Evolutionary conservation across 2,797 vertebrate species (phyloP), one percentile per base, ranked within the genome.

Genomic region (Phrynocephalus vlangalii): DNA sequence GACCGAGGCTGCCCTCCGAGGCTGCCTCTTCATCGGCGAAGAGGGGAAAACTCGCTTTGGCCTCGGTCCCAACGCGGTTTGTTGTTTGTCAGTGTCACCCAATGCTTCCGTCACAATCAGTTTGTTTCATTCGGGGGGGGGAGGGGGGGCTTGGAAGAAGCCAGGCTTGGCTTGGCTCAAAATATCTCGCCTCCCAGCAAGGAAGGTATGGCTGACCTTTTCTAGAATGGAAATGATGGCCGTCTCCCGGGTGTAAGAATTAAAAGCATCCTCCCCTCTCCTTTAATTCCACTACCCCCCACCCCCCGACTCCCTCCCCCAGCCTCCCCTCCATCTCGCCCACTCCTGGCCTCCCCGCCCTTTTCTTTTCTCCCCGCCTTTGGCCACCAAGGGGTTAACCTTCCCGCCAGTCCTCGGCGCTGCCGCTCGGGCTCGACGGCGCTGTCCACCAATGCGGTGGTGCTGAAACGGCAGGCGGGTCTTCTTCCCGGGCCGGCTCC

Each of bases 361-460:
- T 67, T 20, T 22, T 7, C 16, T 56, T 8, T 1, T 6, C 22
- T 1, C 18, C 24, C 52, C 38, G 0, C 26, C 72, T 20, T 0
- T 0, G n/a, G 6, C 5, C 8, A 50, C 48, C 96, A 94, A 95
- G 90, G 96, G 96, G 98, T 98, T 98, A 98, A 97, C 85, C 82
- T 95, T 84, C 86, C 76, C 94, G 95, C 96, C 96, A 95, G 96
- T 96, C 96, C 97, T 97, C 97, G 95, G 88, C 72, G 60, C 86
- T 6, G 72, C 79, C 15, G 86, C 44, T 26, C 18, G 56, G 94
- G 88, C 96, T 93, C 91, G 91, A 78, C 90, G 90, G 96, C 92
- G 91, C 92, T 91, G 91, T 96, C 96, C 96, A 96, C 97, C 97
- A 98, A 97, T 97, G 96, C 95, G 93, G 93, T 91, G 93, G 93